Evolutionary conservation across 1,140 invertebrate species (phyloP).

Genomic region (Choristoneura fumiferana): DNA sequence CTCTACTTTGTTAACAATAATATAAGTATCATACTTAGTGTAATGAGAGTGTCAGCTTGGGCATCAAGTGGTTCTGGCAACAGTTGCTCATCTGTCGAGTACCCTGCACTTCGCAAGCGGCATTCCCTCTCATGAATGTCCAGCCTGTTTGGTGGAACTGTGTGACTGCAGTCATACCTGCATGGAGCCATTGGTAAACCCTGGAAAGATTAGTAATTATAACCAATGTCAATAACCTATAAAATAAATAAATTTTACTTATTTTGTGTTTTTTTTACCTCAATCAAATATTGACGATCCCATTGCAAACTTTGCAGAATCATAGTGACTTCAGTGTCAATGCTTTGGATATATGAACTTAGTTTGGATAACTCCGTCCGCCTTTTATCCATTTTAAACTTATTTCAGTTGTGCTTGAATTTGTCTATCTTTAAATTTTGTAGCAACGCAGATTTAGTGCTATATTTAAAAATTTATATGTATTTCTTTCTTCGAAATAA

Average conservation of each 20-base stretch:
- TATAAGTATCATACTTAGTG: slow-evolving; percentile 50
- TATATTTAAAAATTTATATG: no score
- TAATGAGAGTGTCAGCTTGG: slow-evolving; percentile 43
- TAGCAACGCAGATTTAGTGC: no score
- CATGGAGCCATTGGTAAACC: slow-evolving; percentile 32
- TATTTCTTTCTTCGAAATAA: no score
- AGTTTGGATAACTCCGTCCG: slow-evolving; percentile 41
- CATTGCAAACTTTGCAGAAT: slow-evolving; percentile 64
- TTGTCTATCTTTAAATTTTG: no score
- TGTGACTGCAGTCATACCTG: slow-evolving; percentile 45
- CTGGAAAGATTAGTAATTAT: no score
- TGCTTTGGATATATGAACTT: slow-evolving; percentile 35
- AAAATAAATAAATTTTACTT: no score
- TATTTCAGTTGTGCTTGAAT: background rate
- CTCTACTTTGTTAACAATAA: no score
- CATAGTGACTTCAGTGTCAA: slow-evolving; percentile 55
- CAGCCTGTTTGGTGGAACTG: slow-evolving; percentile 35
- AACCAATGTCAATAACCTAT: no score
- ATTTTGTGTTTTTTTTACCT: slow-evolving; percentile 31
- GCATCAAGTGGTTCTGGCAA: slow-evolving; percentile 47
- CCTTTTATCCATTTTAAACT: slow-evolving; percentile 40
- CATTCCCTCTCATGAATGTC: slow-evolving; percentile 51
- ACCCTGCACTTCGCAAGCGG: slow-evolving; percentile 42
- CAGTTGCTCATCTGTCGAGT: slow-evolving; percentile 40
- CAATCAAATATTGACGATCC: slow-evolving; percentile 44